A percentile compares a stretch with the other conserved stretches of the same genome.
phyloP scores from a whole-genome alignment of 2,797 vertebrate species.

The Crocidura indochinensis region DNA sequence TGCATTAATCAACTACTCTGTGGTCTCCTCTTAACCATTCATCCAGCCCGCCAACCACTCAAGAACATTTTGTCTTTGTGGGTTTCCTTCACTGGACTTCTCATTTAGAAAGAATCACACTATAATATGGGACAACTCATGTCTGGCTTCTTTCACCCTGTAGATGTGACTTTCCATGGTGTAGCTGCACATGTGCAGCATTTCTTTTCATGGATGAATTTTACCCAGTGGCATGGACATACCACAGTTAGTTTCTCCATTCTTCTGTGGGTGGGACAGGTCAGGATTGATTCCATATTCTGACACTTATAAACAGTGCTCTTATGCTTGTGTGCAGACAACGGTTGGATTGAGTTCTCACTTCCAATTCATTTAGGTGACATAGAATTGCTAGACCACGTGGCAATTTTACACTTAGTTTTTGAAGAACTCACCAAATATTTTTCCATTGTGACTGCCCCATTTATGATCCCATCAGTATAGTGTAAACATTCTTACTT shows the following conservation, averaged over 20 bases:
- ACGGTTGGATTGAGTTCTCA: not conserved
- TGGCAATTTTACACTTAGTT: not conserved
- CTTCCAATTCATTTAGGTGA: not conserved
- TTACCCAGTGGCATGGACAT: not conserved
- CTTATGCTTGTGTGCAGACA: not conserved
- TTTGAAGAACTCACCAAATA: not conserved
- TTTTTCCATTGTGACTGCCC: not conserved
- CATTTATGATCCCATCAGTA: not conserved
- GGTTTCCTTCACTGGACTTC: not conserved
- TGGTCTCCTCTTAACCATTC: fast-evolving
- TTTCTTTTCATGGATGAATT: slow-evolving; percentile 20
- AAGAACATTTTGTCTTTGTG: not conserved
- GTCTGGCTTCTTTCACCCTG: not conserved
- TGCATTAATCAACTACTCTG: not conserved
- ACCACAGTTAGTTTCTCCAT: not conserved
- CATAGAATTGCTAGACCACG: not conserved
- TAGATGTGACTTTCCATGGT: not conserved
- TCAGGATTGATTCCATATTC: not conserved
- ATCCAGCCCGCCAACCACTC: not conserved
- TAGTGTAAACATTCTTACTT: not conserved
- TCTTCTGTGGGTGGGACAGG: not conserved
- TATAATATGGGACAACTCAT: not conserved
- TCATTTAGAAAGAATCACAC: not conserved
- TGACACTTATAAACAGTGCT: not conserved
- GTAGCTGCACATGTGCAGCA: not conserved